phyloP scores from a whole-genome alignment of 1,140 invertebrate genomes.

The Ganaspis sp. region DNA sequence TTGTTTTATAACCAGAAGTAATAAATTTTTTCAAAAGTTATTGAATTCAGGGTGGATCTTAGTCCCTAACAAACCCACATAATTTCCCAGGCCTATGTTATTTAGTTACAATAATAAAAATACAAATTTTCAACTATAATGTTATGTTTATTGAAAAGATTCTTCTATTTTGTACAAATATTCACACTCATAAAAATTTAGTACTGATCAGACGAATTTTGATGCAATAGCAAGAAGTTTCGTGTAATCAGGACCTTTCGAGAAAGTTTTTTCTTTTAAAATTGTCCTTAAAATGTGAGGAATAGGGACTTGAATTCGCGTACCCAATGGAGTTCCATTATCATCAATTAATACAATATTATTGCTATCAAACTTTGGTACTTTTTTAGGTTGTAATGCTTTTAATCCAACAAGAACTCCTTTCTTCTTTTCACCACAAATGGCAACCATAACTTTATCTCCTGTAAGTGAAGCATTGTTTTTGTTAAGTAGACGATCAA shows the following conservation, averaged over 20 bases:
- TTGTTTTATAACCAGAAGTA: no score
- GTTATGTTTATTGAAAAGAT: background rate
- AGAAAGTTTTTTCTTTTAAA: conserved; percentile 86
- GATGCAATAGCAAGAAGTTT: conserved; percentile 96
- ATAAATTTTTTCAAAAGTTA: no score
- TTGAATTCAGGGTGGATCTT: no score
- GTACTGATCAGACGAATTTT: conserved; percentile 87
- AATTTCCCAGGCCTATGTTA: no score
- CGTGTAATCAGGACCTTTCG: conserved; percentile 94
- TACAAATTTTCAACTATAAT: background rate
- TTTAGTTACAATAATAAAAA: no score
- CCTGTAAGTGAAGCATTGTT: conserved; percentile 77
- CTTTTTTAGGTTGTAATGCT: conserved; percentile 86
- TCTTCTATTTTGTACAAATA: conserved; percentile 24
- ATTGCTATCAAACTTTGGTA: conserved; percentile 97
- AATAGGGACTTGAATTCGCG: conserved; percentile 95
- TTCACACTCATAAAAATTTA: conserved; percentile 26
- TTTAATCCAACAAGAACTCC: conserved; percentile 95
- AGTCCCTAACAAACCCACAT: no score
- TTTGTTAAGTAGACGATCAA: conserved; percentile 35
- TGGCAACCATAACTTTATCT: conserved; percentile 94
- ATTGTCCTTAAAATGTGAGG: conserved; percentile 93
- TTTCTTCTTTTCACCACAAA: conserved; percentile 97
- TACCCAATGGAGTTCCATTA: conserved; percentile 94
- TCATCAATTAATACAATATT: conserved; percentile 98